Evolutionary conservation across 1,140 invertebrate genomes (phyloP), one percentile per base, ranked within the genome.

Genomic region (Drosophila serrata): DNA sequence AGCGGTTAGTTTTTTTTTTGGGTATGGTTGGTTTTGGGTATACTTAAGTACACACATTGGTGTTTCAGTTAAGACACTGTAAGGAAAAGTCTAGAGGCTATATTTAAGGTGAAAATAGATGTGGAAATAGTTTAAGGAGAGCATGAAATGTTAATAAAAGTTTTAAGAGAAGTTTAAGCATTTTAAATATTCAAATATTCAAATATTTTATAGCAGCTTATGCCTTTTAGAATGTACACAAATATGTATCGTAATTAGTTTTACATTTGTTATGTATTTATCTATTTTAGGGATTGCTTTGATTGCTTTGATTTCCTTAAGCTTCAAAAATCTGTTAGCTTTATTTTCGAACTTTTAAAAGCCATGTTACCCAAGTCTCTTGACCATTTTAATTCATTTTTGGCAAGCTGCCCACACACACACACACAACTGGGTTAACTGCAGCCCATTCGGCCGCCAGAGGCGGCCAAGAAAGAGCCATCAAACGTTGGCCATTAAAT

Each of bases 401-500:
- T 64, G 70, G 51, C 70, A 75, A 56, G 51, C 61, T 48, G 55
- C 74, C 74, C 55, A 79, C 64, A 57, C 58, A 79, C 55, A 79
- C 64, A 57, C 58, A 79, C 19, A 33, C 48, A 73, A 78, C 27
- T 53, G 68, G 81, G 81, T 76, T 90, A 90, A 79, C 81, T 80
- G 81, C 68, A 80, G 79, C 74, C 67, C 58, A 80, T 63, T 57
- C 69, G 46, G 45, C 8, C 19, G 19, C 51, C 31, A 13, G 46
- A 22, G 64, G 3, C n/a, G 59, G 29, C 37, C 35, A 43, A 45
- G 39, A 62, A 53, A 64, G 45, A 62, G 46, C 68, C 68, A 87
- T 79, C 77, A 81, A 81, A 64, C 43, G 31, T 48, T 48, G 57
- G 58, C 49, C 45, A 82, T 87, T 63, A 87, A 87, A 75, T 87